A percentile compares a stretch with the other conserved stretches of the same genome.
Evolutionary conservation across 1,140 invertebrate genomes (phyloP).

Genomic region (Hesperophylax magnus): DNA sequence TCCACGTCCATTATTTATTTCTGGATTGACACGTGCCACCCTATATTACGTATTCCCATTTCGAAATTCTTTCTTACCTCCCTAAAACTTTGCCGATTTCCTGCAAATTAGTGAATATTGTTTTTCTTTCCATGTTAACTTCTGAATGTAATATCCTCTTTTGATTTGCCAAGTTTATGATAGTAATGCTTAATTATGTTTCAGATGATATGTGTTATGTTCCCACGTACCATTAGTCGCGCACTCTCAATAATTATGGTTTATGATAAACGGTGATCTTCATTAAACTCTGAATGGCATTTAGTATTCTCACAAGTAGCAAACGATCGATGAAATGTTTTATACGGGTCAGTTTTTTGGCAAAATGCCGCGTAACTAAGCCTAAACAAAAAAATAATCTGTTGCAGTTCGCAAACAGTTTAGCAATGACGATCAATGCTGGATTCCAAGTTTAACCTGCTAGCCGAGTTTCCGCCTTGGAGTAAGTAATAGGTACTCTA

Average conservation of each 20-base stretch:
- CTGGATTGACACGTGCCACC: constrained; percentile 16
- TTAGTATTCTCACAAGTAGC: no score
- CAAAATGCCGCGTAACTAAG: no score
- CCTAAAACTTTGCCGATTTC: background rate
- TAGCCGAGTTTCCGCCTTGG: constrained; percentile 25
- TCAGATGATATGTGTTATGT: no score
- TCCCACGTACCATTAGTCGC: no score
- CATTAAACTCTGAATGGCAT: no score
- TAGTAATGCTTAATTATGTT: no score
- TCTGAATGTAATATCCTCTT: background rate
- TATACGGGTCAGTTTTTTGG: no score
- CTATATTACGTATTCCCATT: background rate
- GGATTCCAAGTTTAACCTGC: constrained; percentile 15
- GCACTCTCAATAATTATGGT: no score
- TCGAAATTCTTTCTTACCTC: background rate
- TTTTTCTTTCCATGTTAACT: background rate
- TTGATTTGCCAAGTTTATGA: no score
- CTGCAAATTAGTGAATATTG: background rate
- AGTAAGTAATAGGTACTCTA: constrained; percentile 3
- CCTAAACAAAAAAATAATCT: no score
- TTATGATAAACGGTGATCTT: no score
- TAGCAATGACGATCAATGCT: background rate
- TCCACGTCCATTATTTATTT: constrained; percentile 6
- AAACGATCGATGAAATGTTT: no score
- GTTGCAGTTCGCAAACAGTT: background rate